Base-by-base conservation (phyloP, 35 echinoderm and acorn worm genomes). In the Ptychodera flava region DNA sequence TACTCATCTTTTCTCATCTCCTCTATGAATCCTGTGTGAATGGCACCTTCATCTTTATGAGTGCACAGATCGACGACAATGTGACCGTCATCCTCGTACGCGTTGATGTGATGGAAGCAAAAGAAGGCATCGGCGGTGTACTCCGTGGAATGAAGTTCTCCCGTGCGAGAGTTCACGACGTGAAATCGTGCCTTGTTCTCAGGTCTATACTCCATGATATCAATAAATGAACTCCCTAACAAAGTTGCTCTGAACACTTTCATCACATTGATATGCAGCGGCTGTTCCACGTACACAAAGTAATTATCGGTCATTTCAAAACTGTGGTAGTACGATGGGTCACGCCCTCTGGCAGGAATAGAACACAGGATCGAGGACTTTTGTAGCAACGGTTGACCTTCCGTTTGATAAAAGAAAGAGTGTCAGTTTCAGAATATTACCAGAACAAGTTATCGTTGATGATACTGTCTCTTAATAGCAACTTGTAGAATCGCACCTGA, bases 241-340 rank as follows among this genome's bases (percentile, higher is more conserved):
- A 64, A 12, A 64, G 6, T 64, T 22, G 6, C 22, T 6, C 6
- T 12, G 6, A 82, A 2, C 22, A 92, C 27, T 34, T 88, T 91
- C 15, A 89, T 32, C 0, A 91, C 29, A 32, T 91, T 91, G 15
- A 93, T 36, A 38, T 80, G 75, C 12, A 97, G 79, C 31, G 94
- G 87, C 53, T 93, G 91, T 76, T 97, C 94, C 27, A 97, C 0
- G 77, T 93, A 93, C 27, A 97, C 76, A 77, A 97, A 88, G 91
- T 91, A 97, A 77, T 97, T 93, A 32, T 88, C 81, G 0, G 91
- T 93, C 37, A 97, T 85, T 30, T 85, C 91, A 78, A 97, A 97
- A 85, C 94, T 97, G 75, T 97, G 94, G 32, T 89, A 97, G 53
- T 97, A 97, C 14, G 91, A 88, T 15, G 94, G 94, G 36, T 83